Evolutionary conservation across 2,113 vertebrate species (phyloP).

Genomic region (Ahaetulla prasina): DNA sequence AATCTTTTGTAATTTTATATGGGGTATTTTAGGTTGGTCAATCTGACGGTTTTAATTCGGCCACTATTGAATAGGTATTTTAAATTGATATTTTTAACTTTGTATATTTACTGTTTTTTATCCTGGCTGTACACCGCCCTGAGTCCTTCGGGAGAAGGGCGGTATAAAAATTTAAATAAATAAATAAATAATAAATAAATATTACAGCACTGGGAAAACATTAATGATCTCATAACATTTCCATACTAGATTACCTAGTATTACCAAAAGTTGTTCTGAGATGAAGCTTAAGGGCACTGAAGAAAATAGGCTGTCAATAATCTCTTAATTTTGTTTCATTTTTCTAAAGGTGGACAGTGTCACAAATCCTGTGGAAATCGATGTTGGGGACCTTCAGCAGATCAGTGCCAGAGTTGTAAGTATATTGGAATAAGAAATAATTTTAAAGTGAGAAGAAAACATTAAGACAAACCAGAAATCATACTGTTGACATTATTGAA

Average conservation of each 20-base stretch:
- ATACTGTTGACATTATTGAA: neutral
- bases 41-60: too few relatives aligned
- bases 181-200: too few relatives aligned
- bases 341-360: slow-evolving; percentile 82
- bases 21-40: too few relatives aligned
- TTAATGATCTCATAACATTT: neutral
- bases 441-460: neutral
- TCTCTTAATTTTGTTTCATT: slow-evolving; percentile 16
- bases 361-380: slow-evolving; percentile 91
- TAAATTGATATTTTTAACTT: too few relatives aligned
- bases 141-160: too few relatives aligned
- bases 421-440: slow-evolving; percentile 36
- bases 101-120: too few relatives aligned
- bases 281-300: neutral
- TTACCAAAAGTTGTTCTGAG: neutral
- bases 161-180: too few relatives aligned
- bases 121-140: too few relatives aligned
- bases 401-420: slow-evolving; percentile 95
- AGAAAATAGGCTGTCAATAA: neutral
- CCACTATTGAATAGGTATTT: too few relatives aligned
- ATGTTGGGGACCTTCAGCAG: slow-evolving; percentile 92
- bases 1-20: too few relatives aligned
- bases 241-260: neutral
- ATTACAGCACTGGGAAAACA: slow-evolving; percentile 17
- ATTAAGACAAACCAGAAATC: neutral